Base-by-base conservation (phyloP, 2,888 invertebrate species). In the Eupithecia insigniata region DNA sequence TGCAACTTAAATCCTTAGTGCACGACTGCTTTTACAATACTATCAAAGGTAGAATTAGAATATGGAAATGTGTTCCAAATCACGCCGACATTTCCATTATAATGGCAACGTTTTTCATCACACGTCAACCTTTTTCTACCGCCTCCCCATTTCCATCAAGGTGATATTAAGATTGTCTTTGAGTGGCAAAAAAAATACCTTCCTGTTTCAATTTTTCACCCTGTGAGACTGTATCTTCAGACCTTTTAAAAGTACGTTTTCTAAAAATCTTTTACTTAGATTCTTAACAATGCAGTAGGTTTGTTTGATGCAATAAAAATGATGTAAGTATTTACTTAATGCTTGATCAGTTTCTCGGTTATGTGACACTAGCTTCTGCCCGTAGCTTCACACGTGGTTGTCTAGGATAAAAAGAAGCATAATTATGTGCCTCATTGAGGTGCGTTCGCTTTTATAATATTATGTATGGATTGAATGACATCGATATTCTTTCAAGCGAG, bases 51-150 rank as follows among this genome's bases (percentile, higher is more conserved):
- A 10, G 68, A 74, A 77, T 77, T 72, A 72, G 71, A 73, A 72
- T 74, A 71, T 73, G 72, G 66, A 74, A 66, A 58, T 77, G 77
- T 77, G 84, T 84, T 83, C 68, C 83, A 81, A 84, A 83, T 86
- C 85, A 86, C 84, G 85, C 46, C 60, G 79, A 74, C 78, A 82
- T 86, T 87, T 85, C 81, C 86, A 83, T 84, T n/a, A 87, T 82
- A 85, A 83, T 83, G 83, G 83, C 82, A 84, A 87, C 84, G 84
- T 87, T 88, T 89, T 86, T 88, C 85, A 88, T 86, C 82, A 80
- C 78, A 82, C 85, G 81, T 77, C 80, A 78, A 80, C 68, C 67
- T 83, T 78, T 80, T 82, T 79, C 74, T 39, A 39, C 6, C 81
- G 80, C 76, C 76, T 79, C 78, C 80, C 78, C 79, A 79, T 84